A percentile compares a stretch with the other conserved stretches of the same genome.
These are phyloP conservation scores for Mugil cephalus DNA, from an alignment of 2,113 vertebrate species.

Conservation along the genomic window DNA sequence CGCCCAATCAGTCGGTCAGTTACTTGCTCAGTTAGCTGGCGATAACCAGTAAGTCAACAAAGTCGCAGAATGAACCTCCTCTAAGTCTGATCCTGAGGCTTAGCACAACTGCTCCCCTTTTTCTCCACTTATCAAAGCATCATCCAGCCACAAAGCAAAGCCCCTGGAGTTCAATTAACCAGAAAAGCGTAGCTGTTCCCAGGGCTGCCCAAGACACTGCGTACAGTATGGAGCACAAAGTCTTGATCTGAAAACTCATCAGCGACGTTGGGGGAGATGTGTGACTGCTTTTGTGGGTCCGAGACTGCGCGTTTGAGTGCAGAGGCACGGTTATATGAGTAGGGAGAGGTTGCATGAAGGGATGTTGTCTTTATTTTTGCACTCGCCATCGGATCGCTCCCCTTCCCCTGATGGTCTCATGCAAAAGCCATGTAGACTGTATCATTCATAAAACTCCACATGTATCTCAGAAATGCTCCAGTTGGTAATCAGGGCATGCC, in stretches of 20 bases:
- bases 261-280: conserved; percentile 39
- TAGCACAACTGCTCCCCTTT: conserved; percentile 38
- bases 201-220: conserved; percentile 39
- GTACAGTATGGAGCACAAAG: conserved; percentile 53
- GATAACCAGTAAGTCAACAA: conserved; percentile 16
- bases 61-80: conserved; percentile 28
- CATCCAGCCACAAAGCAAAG: conserved; percentile 56
- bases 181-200: conserved; percentile 53
- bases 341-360: not conserved
- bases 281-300: conserved; percentile 33
- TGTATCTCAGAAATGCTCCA: conserved; percentile 28
- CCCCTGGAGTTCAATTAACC: conserved; percentile 74
- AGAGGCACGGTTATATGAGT: conserved; percentile 14
- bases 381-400: conserved; percentile 49
- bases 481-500: conserved; percentile 39
- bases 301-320: not conserved
- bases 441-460: conserved; percentile 36
- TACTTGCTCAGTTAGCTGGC: conserved; percentile 2
- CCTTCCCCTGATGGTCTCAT: conserved; percentile 51
- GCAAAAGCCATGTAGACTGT: conserved; percentile 48
- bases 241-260: conserved; percentile 54
- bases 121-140: conserved; percentile 68
- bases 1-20: not conserved
- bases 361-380: conserved; percentile 40
- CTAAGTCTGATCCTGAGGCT: conserved; percentile 21